Percentiles rank a stretch among this genome's conserved stretches.
phyloP scores from a whole-genome alignment of 2,113 vertebrate genomes.

The Fregata magnificens region DNA sequence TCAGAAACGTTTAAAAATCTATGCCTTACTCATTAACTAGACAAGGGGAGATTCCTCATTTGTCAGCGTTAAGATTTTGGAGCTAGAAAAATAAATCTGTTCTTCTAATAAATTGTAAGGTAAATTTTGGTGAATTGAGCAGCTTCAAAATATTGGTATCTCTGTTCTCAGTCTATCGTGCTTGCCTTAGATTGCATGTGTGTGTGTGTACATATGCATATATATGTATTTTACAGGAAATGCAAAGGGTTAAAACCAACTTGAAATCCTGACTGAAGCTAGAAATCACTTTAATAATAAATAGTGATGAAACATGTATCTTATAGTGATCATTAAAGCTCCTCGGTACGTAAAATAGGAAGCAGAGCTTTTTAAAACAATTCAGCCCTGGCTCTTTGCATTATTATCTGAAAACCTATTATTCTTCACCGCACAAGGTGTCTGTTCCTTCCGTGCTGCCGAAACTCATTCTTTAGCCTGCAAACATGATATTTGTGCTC shows the following conservation, averaged over 20 bases:
- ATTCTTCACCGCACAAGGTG: background rate
- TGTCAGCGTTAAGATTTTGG: background rate
- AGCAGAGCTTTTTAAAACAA: background rate
- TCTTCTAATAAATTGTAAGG: background rate
- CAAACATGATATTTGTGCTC: background rate
- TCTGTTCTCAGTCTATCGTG: background rate
- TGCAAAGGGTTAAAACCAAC: background rate
- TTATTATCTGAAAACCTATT: background rate
- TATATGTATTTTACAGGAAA: background rate
- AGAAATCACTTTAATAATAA: constrained; percentile 9
- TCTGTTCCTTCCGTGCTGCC: background rate
- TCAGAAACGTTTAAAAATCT: background rate
- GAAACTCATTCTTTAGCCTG: background rate
- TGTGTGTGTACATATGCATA: background rate
- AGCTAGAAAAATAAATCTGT: background rate
- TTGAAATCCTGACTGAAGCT: background rate
- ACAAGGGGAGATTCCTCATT: background rate
- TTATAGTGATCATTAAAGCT: background rate
- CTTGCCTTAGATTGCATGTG: background rate
- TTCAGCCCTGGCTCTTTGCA: background rate
- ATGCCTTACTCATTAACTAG: background rate
- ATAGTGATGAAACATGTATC: background rate
- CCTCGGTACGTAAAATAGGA: background rate
- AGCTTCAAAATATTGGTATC: background rate
- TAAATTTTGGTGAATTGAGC: background rate